Percentiles rank a stretch among this genome's conserved stretches.
Evolutionary conservation across 2,888 invertebrate genomes (phyloP).

Genomic region (Orthosia incerta): DNA sequence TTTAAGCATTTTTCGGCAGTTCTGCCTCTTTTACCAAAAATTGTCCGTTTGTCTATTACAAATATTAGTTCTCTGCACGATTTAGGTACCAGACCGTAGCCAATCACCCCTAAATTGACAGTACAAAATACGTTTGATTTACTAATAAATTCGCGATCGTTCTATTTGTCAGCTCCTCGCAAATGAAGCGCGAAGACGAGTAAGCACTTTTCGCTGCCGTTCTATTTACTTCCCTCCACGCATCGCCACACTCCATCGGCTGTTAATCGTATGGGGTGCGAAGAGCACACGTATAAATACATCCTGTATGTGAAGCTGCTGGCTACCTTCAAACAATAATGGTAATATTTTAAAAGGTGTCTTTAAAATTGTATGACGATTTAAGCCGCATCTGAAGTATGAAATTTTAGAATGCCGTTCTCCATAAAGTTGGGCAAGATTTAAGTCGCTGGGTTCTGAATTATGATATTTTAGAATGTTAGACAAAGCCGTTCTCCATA

Average conservation of each 20-base stretch:
- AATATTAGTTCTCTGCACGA: neutral
- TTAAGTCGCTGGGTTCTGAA: too few relatives aligned
- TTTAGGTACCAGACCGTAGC: too few relatives aligned
- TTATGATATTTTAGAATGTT: too few relatives aligned
- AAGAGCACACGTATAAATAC: neutral
- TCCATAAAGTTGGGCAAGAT: too few relatives aligned
- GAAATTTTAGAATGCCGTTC: too few relatives aligned
- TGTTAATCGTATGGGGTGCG: slow-evolving; percentile 14
- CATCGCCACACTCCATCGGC: slow-evolving; percentile 4
- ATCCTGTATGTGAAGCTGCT: neutral
- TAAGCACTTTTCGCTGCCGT: neutral
- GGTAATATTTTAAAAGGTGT: too few relatives aligned
- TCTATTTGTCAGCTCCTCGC: slow-evolving; percentile 5
- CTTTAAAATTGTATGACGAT: too few relatives aligned
- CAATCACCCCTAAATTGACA: neutral
- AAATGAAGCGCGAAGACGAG: slow-evolving; percentile 37
- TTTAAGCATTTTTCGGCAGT: too few relatives aligned
- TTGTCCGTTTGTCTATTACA: neutral
- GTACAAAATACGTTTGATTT: slow-evolving; percentile 22
- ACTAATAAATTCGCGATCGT: neutral
- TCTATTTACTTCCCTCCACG: slow-evolving; percentile 22
- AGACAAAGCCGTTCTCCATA: too few relatives aligned
- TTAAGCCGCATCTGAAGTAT: too few relatives aligned
- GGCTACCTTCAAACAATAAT: neutral
- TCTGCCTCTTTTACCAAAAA: too few relatives aligned